Conservation (phyloP, 2,113 vertebrate species). For the Lota lota region DNA sequence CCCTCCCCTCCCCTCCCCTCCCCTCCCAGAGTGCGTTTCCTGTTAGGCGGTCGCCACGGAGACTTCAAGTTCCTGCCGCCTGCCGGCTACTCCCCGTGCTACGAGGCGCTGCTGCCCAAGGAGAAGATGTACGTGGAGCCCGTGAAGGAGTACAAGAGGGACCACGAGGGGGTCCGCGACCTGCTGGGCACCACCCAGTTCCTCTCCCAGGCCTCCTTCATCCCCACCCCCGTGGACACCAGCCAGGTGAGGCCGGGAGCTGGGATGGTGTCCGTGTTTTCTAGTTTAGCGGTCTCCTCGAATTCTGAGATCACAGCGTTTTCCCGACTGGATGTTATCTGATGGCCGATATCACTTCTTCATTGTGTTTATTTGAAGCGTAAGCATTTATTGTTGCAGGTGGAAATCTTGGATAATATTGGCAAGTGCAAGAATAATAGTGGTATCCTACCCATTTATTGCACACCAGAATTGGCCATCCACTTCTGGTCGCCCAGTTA, state of each 20-base stretch:
- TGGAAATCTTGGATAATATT: no score
- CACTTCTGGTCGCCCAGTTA: no score
- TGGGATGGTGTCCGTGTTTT: background rate
- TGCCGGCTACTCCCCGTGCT: constrained; percentile 92
- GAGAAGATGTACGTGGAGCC: constrained; percentile 95
- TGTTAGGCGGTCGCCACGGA: constrained; percentile 92
- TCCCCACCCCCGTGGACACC: constrained; percentile 92
- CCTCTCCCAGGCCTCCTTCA: constrained; percentile 93
- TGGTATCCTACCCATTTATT: no score
- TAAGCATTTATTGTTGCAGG: no score
- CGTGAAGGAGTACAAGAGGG: constrained; percentile 95
- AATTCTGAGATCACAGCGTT: no score
- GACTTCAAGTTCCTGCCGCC: constrained; percentile 97
- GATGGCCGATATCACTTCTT: background rate
- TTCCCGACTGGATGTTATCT: background rate
- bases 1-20: no score
- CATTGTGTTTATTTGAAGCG: no score
- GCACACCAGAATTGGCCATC: no score
- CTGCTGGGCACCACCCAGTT: constrained; percentile 90
- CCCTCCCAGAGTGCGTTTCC: constrained; percentile 82
- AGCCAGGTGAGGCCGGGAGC: constrained; percentile 77
- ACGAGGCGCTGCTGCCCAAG: constrained; percentile 91
- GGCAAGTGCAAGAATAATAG: no score
- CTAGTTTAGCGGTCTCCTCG: no score
- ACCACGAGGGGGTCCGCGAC: constrained; percentile 85